These are phyloP conservation scores for Eristalis arbustorum DNA, from an alignment of 2,888 invertebrate genomes.

Conservation along the genomic window DNA sequence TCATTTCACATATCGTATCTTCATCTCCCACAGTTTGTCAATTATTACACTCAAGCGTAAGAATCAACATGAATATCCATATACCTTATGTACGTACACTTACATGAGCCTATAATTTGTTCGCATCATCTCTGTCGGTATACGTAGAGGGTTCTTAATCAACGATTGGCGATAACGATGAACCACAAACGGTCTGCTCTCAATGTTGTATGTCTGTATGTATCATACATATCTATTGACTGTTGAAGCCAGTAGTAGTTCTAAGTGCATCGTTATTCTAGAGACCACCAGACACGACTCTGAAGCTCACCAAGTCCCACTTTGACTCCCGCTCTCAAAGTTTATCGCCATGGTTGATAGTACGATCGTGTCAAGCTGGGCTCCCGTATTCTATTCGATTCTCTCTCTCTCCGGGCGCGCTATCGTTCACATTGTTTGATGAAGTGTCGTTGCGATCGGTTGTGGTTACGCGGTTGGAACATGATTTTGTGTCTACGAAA, in stretches of 20 bases:
- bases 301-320: slow-evolving; percentile 33
- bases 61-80: background rate
- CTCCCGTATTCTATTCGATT: slow-evolving; percentile 31
- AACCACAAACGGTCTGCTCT: slow-evolving; percentile 22
- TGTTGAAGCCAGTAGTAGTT: slow-evolving; percentile 18
- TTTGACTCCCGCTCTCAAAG: slow-evolving; percentile 38
- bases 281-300: slow-evolving; percentile 40
- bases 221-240: slow-evolving; percentile 52
- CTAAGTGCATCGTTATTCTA: background rate
- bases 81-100: background rate
- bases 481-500: slow-evolving; percentile 2
- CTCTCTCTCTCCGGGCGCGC: slow-evolving; percentile 26
- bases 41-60: slow-evolving; percentile 40
- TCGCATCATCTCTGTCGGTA: slow-evolving; percentile 44
- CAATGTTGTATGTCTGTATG: background rate
- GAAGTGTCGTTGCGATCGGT: slow-evolving; percentile 58
- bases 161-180: slow-evolving; percentile 43
- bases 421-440: background rate
- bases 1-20: slow-evolving; percentile 26
- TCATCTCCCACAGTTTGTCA: slow-evolving; percentile 28
- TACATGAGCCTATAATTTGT: slow-evolving; percentile 33
- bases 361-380: slow-evolving; percentile 39
- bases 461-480: slow-evolving; percentile 18
- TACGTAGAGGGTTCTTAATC: slow-evolving; percentile 59
- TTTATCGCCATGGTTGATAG: slow-evolving; percentile 38